phyloP scores from a whole-genome alignment of 2,113 vertebrate species.

The Gallinago media region DNA sequence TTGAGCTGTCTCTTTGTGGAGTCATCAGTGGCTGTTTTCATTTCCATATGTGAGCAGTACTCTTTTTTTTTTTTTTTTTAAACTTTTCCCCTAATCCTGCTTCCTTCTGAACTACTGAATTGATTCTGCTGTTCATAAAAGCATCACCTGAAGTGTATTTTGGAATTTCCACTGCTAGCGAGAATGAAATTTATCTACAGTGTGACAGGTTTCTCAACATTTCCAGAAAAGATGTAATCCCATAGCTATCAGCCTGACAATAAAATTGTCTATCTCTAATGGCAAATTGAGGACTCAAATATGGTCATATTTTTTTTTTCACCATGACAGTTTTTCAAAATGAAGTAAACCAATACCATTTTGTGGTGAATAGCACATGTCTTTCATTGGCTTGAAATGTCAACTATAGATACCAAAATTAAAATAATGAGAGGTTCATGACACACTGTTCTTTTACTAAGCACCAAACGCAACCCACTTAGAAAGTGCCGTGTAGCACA shows the following conservation, averaged over 20 bases:
- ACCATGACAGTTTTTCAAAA: conserved; percentile 31
- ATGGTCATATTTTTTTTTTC: conserved; percentile 45
- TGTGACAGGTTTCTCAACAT: conserved; percentile 56
- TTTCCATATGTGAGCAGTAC: conserved; percentile 70
- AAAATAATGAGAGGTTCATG: conserved; percentile 45
- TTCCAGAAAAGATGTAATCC: conserved; percentile 52
- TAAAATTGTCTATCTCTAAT: conserved; percentile 60
- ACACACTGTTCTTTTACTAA: background rate
- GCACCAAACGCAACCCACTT: background rate
- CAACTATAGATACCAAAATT: conserved; percentile 11
- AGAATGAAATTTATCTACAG: conserved; percentile 56
- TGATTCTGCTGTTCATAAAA: conserved; percentile 65
- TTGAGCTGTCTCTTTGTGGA: conserved; percentile 75
- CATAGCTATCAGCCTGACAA: conserved; percentile 25
- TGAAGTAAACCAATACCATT: conserved; percentile 32
- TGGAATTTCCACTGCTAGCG: background rate
- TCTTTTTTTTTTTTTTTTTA: conserved; percentile 8
- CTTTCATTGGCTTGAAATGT: conserved; percentile 46
- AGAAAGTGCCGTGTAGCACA: conserved; percentile 2
- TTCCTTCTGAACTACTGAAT: conserved; percentile 53
- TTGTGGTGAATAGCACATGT: background rate
- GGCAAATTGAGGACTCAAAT: conserved; percentile 47
- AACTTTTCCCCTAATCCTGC: conserved; percentile 24
- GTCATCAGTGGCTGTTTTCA: conserved; percentile 73
- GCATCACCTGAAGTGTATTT: conserved; percentile 52